Evolutionary conservation across 2,113 vertebrate genomes (phyloP).

Genomic region (Telmatochromis brachygnathus): DNA sequence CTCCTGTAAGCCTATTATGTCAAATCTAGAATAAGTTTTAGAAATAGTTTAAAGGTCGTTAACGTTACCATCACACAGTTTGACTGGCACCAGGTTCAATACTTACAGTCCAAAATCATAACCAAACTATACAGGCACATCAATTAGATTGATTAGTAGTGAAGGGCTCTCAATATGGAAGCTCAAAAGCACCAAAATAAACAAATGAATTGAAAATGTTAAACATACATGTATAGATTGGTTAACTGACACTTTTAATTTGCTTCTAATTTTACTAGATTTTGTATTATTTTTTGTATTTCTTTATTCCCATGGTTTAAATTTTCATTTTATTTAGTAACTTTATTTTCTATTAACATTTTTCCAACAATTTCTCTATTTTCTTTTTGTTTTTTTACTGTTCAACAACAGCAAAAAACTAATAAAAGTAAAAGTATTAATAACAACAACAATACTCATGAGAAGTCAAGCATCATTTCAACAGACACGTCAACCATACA

Average conservation of each 20-base stretch:
- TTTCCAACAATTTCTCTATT: background rate
- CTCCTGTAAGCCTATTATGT: background rate
- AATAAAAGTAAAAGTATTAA: background rate
- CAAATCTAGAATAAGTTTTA: background rate
- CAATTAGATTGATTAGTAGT: background rate
- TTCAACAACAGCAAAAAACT: background rate
- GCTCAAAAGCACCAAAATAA: background rate
- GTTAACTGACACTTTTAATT: background rate
- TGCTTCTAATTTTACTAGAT: background rate
- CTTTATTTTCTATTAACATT: background rate
- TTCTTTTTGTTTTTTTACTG: background rate
- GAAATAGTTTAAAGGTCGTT: background rate
- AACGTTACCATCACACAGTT: background rate
- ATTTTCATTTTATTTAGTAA: background rate
- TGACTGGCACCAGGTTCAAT: background rate
- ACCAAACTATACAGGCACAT: background rate
- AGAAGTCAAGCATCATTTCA: background rate
- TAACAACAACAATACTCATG: background rate
- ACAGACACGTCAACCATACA: background rate
- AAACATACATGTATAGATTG: background rate
- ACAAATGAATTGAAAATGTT: background rate
- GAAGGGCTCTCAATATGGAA: rapidly evolving
- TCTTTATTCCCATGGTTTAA: background rate
- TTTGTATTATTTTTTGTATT: background rate
- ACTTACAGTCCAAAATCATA: background rate